Conservation (phyloP, 2,797 vertebrate species). For the Galago senegalensis region DNA sequence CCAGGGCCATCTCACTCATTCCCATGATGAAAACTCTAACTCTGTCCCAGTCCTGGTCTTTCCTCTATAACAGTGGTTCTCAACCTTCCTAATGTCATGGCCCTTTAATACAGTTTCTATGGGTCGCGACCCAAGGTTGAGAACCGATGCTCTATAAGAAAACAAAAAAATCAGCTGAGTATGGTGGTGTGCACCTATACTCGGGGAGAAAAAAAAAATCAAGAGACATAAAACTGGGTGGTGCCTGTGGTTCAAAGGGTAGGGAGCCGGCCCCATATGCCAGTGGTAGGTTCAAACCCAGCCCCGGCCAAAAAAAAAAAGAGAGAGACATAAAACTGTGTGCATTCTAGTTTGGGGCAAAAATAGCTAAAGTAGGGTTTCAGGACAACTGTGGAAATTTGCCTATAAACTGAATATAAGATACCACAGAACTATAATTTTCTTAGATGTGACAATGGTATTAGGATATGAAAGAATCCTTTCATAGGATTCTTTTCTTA, state of each 20-base stretch:
- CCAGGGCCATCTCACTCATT: not conserved
- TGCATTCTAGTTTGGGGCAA: not conserved
- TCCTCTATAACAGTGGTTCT: not conserved
- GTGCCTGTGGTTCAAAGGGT: too few relatives aligned
- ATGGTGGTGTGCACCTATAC: not conserved
- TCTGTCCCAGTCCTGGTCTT: not conserved
- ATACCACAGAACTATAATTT: not conserved
- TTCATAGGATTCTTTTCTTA: slow-evolving; percentile 5
- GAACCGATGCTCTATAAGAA: too few relatives aligned
- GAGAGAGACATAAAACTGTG: not conserved
- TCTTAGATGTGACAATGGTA: not conserved
- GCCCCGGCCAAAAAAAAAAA: not conserved
- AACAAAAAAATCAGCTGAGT: not conserved
- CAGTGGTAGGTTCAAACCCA: too few relatives aligned
- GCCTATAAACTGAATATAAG: slow-evolving; percentile 7
- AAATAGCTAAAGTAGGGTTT: not conserved
- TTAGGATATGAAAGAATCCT: not conserved
- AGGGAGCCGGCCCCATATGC: too few relatives aligned
- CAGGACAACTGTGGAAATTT: not conserved
- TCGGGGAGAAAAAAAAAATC: too few relatives aligned
- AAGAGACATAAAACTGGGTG: too few relatives aligned
- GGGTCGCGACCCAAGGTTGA: too few relatives aligned
- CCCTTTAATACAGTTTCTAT: too few relatives aligned
- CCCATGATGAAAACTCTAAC: not conserved
- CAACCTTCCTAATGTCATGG: too few relatives aligned